Conservation (phyloP, 2,888 invertebrate species). For the Stenurella melanura region DNA sequence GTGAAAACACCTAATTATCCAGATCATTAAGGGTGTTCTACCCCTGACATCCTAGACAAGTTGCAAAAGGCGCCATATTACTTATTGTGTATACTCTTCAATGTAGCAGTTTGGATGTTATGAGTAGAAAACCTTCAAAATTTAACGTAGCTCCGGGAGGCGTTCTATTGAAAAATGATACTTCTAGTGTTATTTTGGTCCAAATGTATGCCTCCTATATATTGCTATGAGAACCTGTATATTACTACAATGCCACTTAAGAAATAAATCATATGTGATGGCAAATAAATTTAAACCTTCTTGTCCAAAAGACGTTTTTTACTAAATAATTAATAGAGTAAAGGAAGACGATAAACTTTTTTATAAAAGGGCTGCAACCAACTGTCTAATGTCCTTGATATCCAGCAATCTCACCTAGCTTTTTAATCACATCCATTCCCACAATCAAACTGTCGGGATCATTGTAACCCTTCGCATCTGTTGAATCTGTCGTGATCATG, state of each 20-base stretch:
- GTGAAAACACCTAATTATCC: too few relatives aligned
- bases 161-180: too few relatives aligned
- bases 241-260: not conserved
- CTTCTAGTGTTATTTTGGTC: too few relatives aligned
- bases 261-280: not conserved
- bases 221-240: too few relatives aligned
- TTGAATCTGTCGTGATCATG: conserved; percentile 46
- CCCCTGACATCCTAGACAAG: too few relatives aligned
- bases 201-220: too few relatives aligned
- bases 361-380: conserved; percentile 40
- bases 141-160: too few relatives aligned
- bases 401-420: conserved; percentile 50
- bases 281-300: conserved; percentile 3
- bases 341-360: conserved; percentile 11
- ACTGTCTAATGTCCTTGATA: conserved; percentile 49
- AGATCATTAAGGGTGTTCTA: too few relatives aligned
- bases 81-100: too few relatives aligned
- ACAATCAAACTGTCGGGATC: conserved; percentile 56
- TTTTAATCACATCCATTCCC: conserved; percentile 51
- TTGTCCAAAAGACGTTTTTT: not conserved
- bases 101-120: too few relatives aligned
- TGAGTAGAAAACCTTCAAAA: too few relatives aligned
- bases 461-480: conserved; percentile 57
- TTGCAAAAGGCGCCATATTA: too few relatives aligned
- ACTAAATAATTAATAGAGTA: conserved; percentile 10